Evolutionary conservation across 1,140 invertebrate genomes (phyloP), one percentile per base, ranked within the genome.

Genomic region (Ruditapes philippinarum): DNA sequence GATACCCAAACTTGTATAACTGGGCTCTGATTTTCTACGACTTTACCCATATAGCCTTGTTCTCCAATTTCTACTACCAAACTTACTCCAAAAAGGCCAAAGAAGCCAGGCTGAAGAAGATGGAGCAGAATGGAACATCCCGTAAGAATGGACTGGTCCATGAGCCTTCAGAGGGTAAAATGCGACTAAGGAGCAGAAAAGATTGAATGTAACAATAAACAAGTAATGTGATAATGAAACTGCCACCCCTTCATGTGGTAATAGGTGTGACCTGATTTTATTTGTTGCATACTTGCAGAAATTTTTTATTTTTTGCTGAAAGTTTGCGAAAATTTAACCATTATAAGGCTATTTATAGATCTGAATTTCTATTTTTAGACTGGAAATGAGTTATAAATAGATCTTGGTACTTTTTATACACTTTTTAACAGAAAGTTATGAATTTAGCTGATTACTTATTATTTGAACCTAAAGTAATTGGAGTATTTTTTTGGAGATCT

Each of bases 1-100:
- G 96, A 40, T 96, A 94, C 92, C 96, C 96, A 19, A 89, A 93
- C 28, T 87, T 93, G 17, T 95, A 95, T 73, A 93, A 93, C 84
- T 94, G 90, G 68, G 93, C 95, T 38, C 91, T 95, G 7, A 92
- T 96, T 14, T 88, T 93, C 51, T 96, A 96, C 91, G 94, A 94
- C 78, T 81, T 95, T 45, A 95, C 95, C 2, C 94, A 96, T 45
- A 95, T 96, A 40, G 62, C 92, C 5, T 84, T 92, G 33, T 92
- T 92, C 68, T 89, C 92, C 51, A 91, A 92, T 89, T 92, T 92
- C 74, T 92, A 92, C 87, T 92, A 92, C 68, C 76, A 90, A 14
- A 92, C 90, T 17, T 92, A 92, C 84, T 90, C 91, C 3, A 92
- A 92, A 89, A 91, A 92, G 54, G 89, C 89, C 17, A 57, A 88